phyloP scores from a whole-genome alignment of 2,888 invertebrate genomes.

The Ophraella communa region DNA sequence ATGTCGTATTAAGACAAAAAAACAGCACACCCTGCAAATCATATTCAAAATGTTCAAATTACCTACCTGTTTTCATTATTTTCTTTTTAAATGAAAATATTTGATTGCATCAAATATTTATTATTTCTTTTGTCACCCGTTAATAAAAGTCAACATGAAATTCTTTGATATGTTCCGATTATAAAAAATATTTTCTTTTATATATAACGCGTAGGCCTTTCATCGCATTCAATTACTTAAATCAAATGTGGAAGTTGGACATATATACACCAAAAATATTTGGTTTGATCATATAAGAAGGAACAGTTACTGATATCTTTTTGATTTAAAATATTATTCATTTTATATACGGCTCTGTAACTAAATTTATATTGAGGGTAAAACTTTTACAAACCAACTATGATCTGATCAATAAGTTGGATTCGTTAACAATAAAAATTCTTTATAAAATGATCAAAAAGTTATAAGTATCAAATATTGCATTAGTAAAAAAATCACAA shows the following conservation, averaged over 20 bases:
- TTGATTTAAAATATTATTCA: too few species aligned
- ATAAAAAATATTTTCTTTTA: neutral
- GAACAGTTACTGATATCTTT: too few species aligned
- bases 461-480: too few species aligned
- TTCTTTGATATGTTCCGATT: slow-evolving; percentile 27
- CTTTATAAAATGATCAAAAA: too few species aligned
- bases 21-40: neutral
- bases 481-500: too few species aligned
- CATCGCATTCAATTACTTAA: neutral
- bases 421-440: too few species aligned
- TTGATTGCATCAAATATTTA: slow-evolving; percentile 8
- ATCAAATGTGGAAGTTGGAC: neutral
- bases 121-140: neutral
- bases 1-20: neutral
- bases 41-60: slow-evolving; percentile 11
- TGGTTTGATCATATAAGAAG: too few species aligned
- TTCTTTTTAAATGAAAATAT: slow-evolving; percentile 1
- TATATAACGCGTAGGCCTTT: neutral
- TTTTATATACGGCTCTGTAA: too few species aligned
- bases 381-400: too few species aligned
- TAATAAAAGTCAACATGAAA: slow-evolving; percentile 34
- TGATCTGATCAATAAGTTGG: too few species aligned
- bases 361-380: too few species aligned
- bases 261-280: too few species aligned
- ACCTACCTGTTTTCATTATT: slow-evolving; percentile 9